phyloP scores from a whole-genome alignment of 2,888 invertebrate genomes.

The Cosmorhoe ocellata region DNA sequence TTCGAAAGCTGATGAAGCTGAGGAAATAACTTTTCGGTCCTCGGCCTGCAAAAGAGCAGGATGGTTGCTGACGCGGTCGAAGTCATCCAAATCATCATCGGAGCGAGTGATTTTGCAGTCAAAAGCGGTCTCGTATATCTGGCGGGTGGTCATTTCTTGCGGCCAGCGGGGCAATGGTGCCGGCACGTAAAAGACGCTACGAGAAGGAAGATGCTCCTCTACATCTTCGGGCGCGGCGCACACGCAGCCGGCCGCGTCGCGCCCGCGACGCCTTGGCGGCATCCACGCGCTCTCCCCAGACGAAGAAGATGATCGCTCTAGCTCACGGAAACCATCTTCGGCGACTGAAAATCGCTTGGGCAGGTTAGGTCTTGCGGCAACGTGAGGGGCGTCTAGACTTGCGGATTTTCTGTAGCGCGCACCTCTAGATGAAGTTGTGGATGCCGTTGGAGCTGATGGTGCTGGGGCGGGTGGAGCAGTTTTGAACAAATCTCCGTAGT shows the following conservation, averaged over 20 bases:
- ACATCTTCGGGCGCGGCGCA: slow-evolving; percentile 87
- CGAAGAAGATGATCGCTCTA: slow-evolving; percentile 80
- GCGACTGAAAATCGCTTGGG: slow-evolving; percentile 87
- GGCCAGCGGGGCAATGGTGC: slow-evolving; percentile 85
- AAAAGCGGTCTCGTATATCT: slow-evolving; percentile 94
- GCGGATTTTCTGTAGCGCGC: slow-evolving; percentile 87
- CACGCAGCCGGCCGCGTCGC: slow-evolving; percentile 87
- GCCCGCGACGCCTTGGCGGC: slow-evolving; percentile 87
- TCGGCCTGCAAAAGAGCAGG: slow-evolving; percentile 86
- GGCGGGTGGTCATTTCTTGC: slow-evolving; percentile 85
- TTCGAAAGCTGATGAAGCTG: slow-evolving; percentile 77
- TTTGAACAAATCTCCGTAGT: slow-evolving; percentile 89
- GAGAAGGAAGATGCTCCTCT: slow-evolving; percentile 84
- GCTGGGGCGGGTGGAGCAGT: slow-evolving; percentile 65
- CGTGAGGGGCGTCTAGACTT: slow-evolving; percentile 88
- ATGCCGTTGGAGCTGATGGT: slow-evolving; percentile 77
- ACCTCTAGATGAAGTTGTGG: slow-evolving; percentile 71
- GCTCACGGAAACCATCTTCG: slow-evolving; percentile 85
- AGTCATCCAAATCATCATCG: slow-evolving; percentile 90
- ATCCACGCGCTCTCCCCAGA: slow-evolving; percentile 84
- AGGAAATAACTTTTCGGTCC: slow-evolving; percentile 73
- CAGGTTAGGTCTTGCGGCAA: slow-evolving; percentile 82
- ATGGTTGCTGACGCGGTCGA: slow-evolving; percentile 91
- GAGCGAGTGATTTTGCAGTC: slow-evolving; percentile 93
- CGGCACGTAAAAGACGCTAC: slow-evolving; percentile 87